A percentile compares a stretch with the other conserved stretches of the same genome.
Conservation (phyloP, 2,888 invertebrate species). For the Tetropium fuscum region DNA sequence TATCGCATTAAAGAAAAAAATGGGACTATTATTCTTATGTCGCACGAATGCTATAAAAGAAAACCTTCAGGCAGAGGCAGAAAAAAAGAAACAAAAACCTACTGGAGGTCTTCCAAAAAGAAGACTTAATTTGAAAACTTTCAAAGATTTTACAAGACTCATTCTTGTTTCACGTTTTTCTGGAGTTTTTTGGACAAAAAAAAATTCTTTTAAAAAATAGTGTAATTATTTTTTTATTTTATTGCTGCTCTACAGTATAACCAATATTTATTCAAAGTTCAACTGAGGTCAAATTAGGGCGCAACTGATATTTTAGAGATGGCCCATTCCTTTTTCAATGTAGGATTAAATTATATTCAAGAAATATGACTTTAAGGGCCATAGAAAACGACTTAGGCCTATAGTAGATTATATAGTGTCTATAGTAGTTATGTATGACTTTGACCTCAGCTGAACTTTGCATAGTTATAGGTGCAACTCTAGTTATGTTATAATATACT, state of each 20-base stretch:
- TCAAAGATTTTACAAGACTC: too few relatives aligned
- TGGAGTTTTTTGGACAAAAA: not conserved
- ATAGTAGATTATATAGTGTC: too few relatives aligned
- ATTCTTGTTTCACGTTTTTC: not conserved
- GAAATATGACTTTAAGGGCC: too few relatives aligned
- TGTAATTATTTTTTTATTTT: not conserved
- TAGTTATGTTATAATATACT: not conserved
- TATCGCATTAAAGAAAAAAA: not conserved
- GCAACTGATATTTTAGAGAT: too few relatives aligned
- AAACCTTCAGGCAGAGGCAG: not conserved
- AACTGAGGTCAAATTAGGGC: too few relatives aligned
- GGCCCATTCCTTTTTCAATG: too few relatives aligned
- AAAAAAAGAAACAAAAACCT: not conserved
- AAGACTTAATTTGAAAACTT: not conserved
- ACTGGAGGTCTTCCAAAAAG: not conserved
- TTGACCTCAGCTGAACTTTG: too few relatives aligned
- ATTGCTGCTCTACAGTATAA: not conserved
- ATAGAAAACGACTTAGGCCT: too few relatives aligned
- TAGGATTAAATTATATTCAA: too few relatives aligned
- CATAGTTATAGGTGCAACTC: too few relatives aligned
- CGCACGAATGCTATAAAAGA: not conserved
- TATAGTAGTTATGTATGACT: too few relatives aligned
- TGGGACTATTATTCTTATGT: not conserved
- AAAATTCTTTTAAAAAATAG: not conserved
- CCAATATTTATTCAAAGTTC: too few relatives aligned